Percentiles rank a stretch among this genome's conserved stretches.
Evolutionary conservation across 2,797 vertebrate species (phyloP).

Genomic region (Eleutherodactylus coqui): DNA sequence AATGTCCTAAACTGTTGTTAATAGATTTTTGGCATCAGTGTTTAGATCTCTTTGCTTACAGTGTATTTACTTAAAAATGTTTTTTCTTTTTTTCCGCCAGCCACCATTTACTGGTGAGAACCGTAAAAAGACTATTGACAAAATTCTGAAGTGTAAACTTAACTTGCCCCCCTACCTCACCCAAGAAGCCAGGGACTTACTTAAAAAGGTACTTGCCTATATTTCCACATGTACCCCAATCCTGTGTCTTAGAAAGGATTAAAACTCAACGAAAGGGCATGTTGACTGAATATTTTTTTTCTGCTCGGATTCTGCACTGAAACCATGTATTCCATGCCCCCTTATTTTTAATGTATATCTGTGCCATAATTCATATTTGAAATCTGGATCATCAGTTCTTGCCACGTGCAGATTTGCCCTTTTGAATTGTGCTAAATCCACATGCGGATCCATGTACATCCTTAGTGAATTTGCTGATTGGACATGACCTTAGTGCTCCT

Average conservation of each 20-base stretch:
- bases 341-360: too few species aligned
- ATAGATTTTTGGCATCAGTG: neutral
- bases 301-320: too few species aligned
- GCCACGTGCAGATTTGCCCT: too few species aligned
- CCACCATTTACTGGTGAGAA: slow-evolving; percentile 96
- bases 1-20: neutral
- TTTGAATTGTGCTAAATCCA: too few species aligned
- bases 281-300: too few species aligned
- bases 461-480: too few species aligned
- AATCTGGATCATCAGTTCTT: too few species aligned
- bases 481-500: too few species aligned
- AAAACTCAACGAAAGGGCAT: too few species aligned
- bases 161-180: slow-evolving; percentile 99
- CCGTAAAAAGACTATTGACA: slow-evolving; percentile 95
- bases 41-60: neutral
- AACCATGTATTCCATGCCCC: too few species aligned
- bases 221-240: neutral
- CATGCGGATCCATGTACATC: too few species aligned
- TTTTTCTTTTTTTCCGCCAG: slow-evolving; percentile 71
- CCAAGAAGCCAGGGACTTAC: slow-evolving; percentile 97
- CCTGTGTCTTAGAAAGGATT: neutral
- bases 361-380: too few species aligned
- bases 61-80: neutral
- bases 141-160: slow-evolving; percentile 97
- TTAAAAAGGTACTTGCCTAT: slow-evolving; percentile 86